Percentiles rank a stretch among this genome's conserved stretches.
phyloP scores from a whole-genome alignment of 2,797 vertebrate species.

The Pyrocephalus nanus region DNA sequence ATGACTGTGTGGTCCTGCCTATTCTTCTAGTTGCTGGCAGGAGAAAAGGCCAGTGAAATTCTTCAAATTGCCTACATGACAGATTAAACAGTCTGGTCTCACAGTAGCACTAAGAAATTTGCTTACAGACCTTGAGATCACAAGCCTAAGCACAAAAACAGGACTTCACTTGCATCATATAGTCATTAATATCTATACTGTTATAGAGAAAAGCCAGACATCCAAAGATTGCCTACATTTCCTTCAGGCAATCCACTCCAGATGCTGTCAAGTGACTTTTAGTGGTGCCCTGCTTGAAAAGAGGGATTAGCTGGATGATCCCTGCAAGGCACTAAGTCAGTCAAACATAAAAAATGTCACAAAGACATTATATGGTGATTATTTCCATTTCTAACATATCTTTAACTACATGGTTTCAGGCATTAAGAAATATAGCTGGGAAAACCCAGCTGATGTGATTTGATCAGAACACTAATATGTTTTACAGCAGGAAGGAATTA shows the following conservation, averaged over 20 bases:
- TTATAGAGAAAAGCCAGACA: conserved; percentile 29
- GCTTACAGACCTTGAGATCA: not conserved
- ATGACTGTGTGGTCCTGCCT: not conserved
- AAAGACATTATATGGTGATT: not conserved
- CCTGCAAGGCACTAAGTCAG: not conserved
- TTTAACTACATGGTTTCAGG: not conserved
- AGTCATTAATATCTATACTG: not conserved
- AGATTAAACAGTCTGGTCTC: not conserved
- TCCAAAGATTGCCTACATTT: not conserved
- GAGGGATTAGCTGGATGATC: not conserved
- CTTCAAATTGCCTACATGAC: not conserved
- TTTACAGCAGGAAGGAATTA: not conserved
- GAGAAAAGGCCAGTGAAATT: not conserved
- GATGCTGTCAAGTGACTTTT: conserved; percentile 8
- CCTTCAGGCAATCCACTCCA: conserved; percentile 11
- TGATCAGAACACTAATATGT: not conserved
- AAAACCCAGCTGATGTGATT: not conserved
- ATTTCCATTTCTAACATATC: not conserved
- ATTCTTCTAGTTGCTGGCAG: not conserved
- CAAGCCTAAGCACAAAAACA: not conserved
- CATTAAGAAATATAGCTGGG: not conserved
- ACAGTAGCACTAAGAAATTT: not conserved
- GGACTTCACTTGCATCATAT: not conserved
- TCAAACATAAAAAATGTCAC: not conserved
- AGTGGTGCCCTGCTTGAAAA: not conserved